A percentile compares a stretch with the other conserved stretches of the same genome.
These are phyloP conservation scores for Oncorhynchus gorbuscha DNA, from an alignment of 2,113 vertebrate species.

Conservation along the genomic window DNA sequence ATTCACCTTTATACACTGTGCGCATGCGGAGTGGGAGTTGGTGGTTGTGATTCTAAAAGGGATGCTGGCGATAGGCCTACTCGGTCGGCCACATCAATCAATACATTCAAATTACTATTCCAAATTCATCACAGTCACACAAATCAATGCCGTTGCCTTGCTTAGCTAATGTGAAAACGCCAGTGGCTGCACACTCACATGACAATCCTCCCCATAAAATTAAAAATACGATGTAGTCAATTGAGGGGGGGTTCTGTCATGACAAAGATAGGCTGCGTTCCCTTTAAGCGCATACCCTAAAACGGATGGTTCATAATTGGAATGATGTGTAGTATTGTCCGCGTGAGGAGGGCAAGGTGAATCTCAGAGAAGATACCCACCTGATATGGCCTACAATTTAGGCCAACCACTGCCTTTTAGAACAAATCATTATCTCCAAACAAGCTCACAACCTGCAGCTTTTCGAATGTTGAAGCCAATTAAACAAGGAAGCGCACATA, in stretches of 20 bases:
- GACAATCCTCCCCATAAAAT: conserved; percentile 47
- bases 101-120: conserved; percentile 90
- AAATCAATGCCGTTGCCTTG: conserved; percentile 82
- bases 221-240: conserved; percentile 45
- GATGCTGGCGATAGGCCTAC: conserved; percentile 63
- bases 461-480: background rate
- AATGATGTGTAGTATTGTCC: no score
- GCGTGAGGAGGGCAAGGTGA: background rate
- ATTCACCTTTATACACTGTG: conserved; percentile 74
- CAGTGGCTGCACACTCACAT: conserved; percentile 63
- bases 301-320: no score
- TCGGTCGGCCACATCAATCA: conserved; percentile 81
- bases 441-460: background rate
- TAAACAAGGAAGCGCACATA: background rate
- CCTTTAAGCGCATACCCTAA: background rate
- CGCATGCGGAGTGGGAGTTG: conserved; percentile 65
- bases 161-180: conserved; percentile 86
- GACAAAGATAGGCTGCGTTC: no score
- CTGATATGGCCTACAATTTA: background rate
- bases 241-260: background rate
- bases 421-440: background rate
- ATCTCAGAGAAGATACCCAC: conserved; percentile 1
- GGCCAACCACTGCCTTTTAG: background rate
- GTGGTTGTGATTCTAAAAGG: conserved; percentile 60
- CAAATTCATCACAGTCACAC: conserved; percentile 88